These are phyloP conservation scores for Tiphia femorata DNA, from an alignment of 2,888 invertebrate species.

Conservation along the genomic window DNA sequence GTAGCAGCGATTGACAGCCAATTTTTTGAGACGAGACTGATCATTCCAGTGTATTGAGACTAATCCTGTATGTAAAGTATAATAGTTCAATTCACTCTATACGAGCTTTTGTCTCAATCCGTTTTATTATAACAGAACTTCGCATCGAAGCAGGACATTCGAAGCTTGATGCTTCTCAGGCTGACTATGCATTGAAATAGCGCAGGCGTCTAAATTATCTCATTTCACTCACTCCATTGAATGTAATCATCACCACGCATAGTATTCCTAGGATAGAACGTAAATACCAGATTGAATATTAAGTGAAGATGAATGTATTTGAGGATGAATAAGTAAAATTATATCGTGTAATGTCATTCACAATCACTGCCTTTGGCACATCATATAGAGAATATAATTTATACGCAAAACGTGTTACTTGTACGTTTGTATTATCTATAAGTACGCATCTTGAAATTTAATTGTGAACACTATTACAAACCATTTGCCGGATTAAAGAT, in stretches of 20 bases:
- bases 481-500: too few relatives aligned
- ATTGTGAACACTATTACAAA: too few relatives aligned
- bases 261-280: conserved; percentile 25
- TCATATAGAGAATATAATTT: conserved; percentile 18
- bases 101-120: conserved; percentile 32
- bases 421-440: conserved; percentile 12
- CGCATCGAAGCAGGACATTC: conserved; percentile 47
- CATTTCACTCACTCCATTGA: conserved; percentile 30
- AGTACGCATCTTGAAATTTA: too few relatives aligned
- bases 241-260: conserved; percentile 6
- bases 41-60: conserved; percentile 48
- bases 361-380: conserved; percentile 41
- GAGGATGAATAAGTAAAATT: conserved; percentile 22
- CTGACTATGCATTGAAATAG: conserved; percentile 25
- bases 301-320: conserved; percentile 22
- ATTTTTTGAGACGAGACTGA: conserved; percentile 41
- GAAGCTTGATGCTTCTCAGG: conserved; percentile 45
- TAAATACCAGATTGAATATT: conserved; percentile 19
- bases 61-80: conserved; percentile 35
- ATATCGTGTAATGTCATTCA: conserved; percentile 26
- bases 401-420: too few relatives aligned
- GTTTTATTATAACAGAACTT: conserved; percentile 34
- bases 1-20: conserved; percentile 21
- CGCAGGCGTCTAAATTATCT: conserved; percentile 16
- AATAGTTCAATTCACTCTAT: conserved; percentile 41